Base-by-base conservation (phyloP, 2,888 invertebrate species). In the Parascotia fuliginaria region DNA sequence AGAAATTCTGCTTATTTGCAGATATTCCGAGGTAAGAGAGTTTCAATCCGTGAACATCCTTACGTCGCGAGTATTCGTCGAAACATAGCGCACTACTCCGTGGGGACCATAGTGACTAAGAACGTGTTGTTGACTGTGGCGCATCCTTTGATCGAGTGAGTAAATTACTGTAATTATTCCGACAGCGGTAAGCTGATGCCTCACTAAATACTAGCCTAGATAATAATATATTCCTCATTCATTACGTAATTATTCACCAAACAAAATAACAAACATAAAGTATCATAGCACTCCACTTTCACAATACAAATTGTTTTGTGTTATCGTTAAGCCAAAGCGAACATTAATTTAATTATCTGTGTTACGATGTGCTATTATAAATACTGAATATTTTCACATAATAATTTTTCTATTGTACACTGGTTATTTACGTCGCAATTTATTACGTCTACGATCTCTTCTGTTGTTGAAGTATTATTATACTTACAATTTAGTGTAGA, bases 11-110 rank as follows among this genome's bases (percentile, higher is more conserved):
- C 15, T 15, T 11, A 9, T 44, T 75, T 74, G 0, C 69, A 91
- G 91, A 63, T 91, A 37, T 84, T 87, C 56, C 77, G 69, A 55
- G 89, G 79, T 0, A 54, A 14, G 0, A 81, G 87, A 0, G 88
- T 89, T 7, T 32, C 75, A 1, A 77, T 87, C 3, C 60, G 73
- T 6, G 91, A 92, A 52, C 86, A 89, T 33, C 89, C 91, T 0
- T 92, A 89, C 61, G 16, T 89, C 7, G 85, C 73, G 12, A 92
- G 89, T 64, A 62, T 92, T 0, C 75, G 90, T 0, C 66, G 89
- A 2, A 60, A 64, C 11, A 57, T 65, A 32, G 63, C 77, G 0
- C 90, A 92, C 62, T 89, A 82, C 47, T 55, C 81, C 0, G 76
- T 80, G 1, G 90, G 80, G 0, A 55, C 77, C 2, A 56, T 91